Percentiles rank a stretch among this genome's conserved stretches.
Conservation (phyloP, 2,888 invertebrate species). For the Netelia fuscicornis region DNA sequence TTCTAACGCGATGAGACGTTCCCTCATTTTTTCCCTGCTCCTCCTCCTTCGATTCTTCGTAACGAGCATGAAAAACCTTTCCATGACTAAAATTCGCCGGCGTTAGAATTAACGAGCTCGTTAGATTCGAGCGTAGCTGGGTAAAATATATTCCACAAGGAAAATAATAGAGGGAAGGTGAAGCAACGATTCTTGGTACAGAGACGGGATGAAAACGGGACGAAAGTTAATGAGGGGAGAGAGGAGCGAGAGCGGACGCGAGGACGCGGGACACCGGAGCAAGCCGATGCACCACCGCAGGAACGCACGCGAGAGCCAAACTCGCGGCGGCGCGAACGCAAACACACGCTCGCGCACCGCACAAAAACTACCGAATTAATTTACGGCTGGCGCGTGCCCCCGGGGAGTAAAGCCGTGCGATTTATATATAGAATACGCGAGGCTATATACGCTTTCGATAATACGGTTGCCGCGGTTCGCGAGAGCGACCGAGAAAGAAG, state of each 20-base stretch:
- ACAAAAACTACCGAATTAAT: conserved; percentile 76
- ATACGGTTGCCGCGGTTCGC: conserved; percentile 33
- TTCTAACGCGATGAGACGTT: not conserved
- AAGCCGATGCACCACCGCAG: conserved; percentile 5
- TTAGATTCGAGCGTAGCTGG: not conserved
- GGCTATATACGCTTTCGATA: conserved; percentile 58
- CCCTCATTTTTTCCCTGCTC: not conserved
- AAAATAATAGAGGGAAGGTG: not conserved
- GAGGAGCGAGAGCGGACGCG: not conserved
- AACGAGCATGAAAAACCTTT: not conserved
- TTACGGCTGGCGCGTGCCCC: conserved; percentile 81
- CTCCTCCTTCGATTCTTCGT: not conserved
- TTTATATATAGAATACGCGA: conserved; percentile 74
- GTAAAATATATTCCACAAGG: not conserved
- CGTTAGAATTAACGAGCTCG: not conserved
- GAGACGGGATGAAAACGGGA: not conserved
- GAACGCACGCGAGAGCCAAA: conserved; percentile 1
- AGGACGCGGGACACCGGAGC: not conserved
- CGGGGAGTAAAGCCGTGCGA: conserved; percentile 72
- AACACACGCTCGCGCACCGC: conserved; percentile 22
- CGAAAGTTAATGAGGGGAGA: not conserved
- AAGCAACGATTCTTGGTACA: too few species aligned
- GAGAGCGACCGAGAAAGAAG: conserved; percentile 19
- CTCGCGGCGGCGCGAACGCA: conserved; percentile 15
- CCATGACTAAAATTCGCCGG: not conserved